Evolutionary conservation across 2,113 vertebrate species (phyloP).

Genomic region (Noturus placidus): DNA sequence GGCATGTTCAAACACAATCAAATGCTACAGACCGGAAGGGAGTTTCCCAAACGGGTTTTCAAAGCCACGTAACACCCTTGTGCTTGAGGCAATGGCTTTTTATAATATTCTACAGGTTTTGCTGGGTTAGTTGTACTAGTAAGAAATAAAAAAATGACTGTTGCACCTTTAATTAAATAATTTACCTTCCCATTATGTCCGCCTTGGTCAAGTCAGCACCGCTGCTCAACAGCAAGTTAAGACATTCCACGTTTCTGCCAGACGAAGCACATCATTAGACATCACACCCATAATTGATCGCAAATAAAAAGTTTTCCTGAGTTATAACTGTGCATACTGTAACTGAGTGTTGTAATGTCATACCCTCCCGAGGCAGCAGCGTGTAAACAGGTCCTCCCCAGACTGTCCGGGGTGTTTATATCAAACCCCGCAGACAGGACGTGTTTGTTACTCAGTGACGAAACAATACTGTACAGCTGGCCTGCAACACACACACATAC

Average conservation of each 20-base stretch:
- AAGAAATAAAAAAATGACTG: not conserved
- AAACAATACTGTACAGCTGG: constrained; percentile 89
- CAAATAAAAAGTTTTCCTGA: not conserved
- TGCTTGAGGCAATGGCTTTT: not conserved
- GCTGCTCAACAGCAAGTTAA: constrained; percentile 89
- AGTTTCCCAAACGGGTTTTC: not conserved
- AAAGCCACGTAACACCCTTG: not conserved
- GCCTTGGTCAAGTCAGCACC: constrained; percentile 84
- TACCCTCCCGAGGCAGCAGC: constrained; percentile 95
- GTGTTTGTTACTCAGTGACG: constrained; percentile 89
- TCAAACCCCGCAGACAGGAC: constrained; percentile 83
- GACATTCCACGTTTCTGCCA: constrained; percentile 88
- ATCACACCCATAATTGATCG: not conserved
- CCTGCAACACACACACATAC: constrained; percentile 63
- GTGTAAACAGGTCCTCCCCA: constrained; percentile 91
- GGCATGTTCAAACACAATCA: not conserved
- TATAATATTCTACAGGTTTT: not conserved
- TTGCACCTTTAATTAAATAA: not conserved
- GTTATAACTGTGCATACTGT: not conserved
- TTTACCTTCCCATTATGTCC: constrained; percentile 89
- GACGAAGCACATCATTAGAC: not conserved
- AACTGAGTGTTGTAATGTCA: constrained; percentile 18
- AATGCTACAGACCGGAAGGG: not conserved
- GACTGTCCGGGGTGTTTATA: constrained; percentile 86
- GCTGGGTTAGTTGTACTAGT: not conserved